Percentiles rank a stretch among this genome's conserved stretches.
Conservation (phyloP, 2,113 vertebrate genomes). For the Pachypanchax playfairii region DNA sequence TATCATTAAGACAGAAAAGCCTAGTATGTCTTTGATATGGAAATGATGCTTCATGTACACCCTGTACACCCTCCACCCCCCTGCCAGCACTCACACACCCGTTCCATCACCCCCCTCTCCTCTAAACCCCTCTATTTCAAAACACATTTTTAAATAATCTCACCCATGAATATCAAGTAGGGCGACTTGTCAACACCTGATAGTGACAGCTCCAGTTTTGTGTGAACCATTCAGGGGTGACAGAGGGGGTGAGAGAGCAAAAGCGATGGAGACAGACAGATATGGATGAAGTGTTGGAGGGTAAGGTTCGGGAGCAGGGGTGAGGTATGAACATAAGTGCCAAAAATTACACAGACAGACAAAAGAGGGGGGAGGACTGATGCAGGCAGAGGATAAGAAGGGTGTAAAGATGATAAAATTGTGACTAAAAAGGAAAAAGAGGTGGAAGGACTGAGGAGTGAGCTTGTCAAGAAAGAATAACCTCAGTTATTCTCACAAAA, state of each 20-base stretch:
- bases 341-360: slow-evolving; percentile 51
- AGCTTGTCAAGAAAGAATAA: slow-evolving; percentile 67
- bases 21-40: slow-evolving; percentile 96
- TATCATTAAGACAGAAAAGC: slow-evolving; percentile 92
- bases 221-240: slow-evolving; percentile 39
- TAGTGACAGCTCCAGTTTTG: slow-evolving; percentile 73
- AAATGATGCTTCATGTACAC: slow-evolving; percentile 90
- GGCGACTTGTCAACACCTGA: slow-evolving; percentile 86
- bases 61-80: slow-evolving; percentile 76
- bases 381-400: slow-evolving; percentile 9
- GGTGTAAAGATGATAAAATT: slow-evolving; percentile 41
- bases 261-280: slow-evolving; percentile 27
- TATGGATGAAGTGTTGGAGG: slow-evolving; percentile 12
- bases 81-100: slow-evolving; percentile 26
- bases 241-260: slow-evolving; percentile 23
- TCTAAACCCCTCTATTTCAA: slow-evolving; percentile 15
- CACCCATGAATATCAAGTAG: slow-evolving; percentile 92
- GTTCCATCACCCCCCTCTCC: slow-evolving; percentile 38
- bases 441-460: slow-evolving; percentile 14
- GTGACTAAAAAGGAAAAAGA: slow-evolving; percentile 21
- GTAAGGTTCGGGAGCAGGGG: slow-evolving; percentile 43
- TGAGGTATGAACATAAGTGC: slow-evolving; percentile 44
- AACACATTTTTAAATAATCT: slow-evolving; percentile 74
- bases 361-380: slow-evolving; percentile 12
- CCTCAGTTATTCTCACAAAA: slow-evolving; percentile 82